Evolutionary conservation across 2,888 invertebrate species (phyloP).

Genomic region (Agonopterix alstromeriana): DNA sequence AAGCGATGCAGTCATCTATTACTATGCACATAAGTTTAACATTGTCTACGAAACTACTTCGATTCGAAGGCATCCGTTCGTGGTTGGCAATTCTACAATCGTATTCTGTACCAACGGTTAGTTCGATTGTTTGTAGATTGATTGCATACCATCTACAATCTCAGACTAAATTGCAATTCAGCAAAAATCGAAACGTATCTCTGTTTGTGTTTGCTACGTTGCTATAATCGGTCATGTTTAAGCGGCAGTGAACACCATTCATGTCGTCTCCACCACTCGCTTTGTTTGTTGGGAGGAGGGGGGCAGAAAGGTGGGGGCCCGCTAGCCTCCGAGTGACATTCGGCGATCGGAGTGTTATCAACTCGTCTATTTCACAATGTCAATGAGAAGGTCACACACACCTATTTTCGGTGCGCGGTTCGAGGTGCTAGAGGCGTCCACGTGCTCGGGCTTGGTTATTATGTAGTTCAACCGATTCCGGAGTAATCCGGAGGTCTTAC

Average conservation of each 20-base stretch:
- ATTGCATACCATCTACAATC: slow-evolving; percentile 21
- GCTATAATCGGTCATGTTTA: slow-evolving; percentile 18
- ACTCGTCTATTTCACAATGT: slow-evolving; percentile 75
- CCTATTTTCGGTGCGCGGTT: slow-evolving; percentile 54
- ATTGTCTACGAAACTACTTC: slow-evolving; percentile 13
- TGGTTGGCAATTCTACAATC: slow-evolving; percentile 20
- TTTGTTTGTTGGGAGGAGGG: slow-evolving; percentile 38
- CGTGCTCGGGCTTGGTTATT: slow-evolving; percentile 29
- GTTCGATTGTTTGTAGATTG: slow-evolving; percentile 44
- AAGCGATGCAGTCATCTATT: slow-evolving; percentile 2
- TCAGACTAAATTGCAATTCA: slow-evolving; percentile 6
- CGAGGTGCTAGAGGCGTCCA: slow-evolving; percentile 41
- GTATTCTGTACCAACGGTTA: slow-evolving; percentile 26
- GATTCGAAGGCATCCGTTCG: slow-evolving; percentile 13
- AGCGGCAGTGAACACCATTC: slow-evolving; percentile 48
- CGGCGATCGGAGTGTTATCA: slow-evolving; percentile 71
- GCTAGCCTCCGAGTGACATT: slow-evolving; percentile 72
- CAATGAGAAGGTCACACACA: slow-evolving; percentile 75
- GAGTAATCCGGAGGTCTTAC: not conserved
- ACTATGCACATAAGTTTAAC: slow-evolving; percentile 13
- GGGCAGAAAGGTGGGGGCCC: slow-evolving; percentile 42
- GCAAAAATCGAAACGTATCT: slow-evolving; percentile 12
- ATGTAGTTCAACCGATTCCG: slow-evolving; percentile 1
- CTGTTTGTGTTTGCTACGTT: slow-evolving; percentile 17
- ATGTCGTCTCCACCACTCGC: slow-evolving; percentile 30